Evolutionary conservation across 2,113 vertebrate genomes (phyloP), one percentile per base, ranked within the genome.

Genomic region (Trogon surrucura): DNA sequence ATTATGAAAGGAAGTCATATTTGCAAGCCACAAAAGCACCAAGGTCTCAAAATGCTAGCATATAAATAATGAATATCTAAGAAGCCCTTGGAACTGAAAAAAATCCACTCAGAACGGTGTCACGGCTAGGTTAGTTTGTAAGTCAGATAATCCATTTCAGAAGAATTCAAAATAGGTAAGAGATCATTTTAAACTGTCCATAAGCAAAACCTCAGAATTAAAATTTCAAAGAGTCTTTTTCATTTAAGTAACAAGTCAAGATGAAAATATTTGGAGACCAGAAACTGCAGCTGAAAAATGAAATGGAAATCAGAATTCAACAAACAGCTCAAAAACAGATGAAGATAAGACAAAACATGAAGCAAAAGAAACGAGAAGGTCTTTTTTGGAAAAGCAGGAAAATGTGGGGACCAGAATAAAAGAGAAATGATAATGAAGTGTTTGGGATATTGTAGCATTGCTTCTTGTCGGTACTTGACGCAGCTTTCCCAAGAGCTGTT

Each of bases 21-120:
- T 78, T 93, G 41, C 26, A 74, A 84, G 80, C 61, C 71, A 84
- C 70, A 85, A 64, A 92, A 89, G 65, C 45, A 91, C 16, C 32
- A 65, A 72, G 26, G 57, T 85, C 77, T 95, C 65, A 84, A 86
- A 96, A 93, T 60, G 30, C 83, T 79, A 91, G 83, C 26, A 95
- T 83, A 93, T 93, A 93, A 96, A 96, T 96, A 93, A 96, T 91
- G 61, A 93, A 95, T 96, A 81, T 27, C 86, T 81, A 86, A 93
- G 65, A 84, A 73, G 53, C 66, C 70, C 70, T 80, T 84, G 80
- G 83, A 95, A 92, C 15, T n/a, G 36, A 30, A 81, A 81, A 79
- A 16, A 0, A 15, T 13, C 8, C 20, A 89, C 67, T 19, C 67
- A 95, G 44, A 88, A 86, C 9, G 54, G 69, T 29, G 26, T 71